phyloP scores from a whole-genome alignment of 2,888 invertebrate genomes.

The Caenorhabditis sp. region DNA sequence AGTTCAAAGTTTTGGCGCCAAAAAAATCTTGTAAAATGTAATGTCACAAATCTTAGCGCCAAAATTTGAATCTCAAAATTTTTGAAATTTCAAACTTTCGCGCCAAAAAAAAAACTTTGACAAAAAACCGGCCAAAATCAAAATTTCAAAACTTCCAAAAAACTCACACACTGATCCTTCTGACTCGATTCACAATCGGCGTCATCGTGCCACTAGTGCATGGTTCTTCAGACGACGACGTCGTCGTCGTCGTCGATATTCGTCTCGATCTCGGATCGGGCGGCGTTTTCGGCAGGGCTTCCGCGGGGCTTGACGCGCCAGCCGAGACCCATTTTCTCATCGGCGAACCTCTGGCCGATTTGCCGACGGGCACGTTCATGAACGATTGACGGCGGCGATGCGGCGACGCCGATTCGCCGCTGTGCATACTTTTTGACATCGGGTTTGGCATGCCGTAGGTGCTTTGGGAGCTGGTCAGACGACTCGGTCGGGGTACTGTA shows the following conservation, averaged over 20 bases:
- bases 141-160: too few relatives aligned
- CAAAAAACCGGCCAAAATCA: too few relatives aligned
- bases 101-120: too few relatives aligned
- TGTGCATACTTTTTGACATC: slow-evolving; percentile 17
- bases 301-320: too few relatives aligned
- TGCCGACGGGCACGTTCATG: slow-evolving; percentile 48
- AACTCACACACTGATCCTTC: slow-evolving; percentile 27
- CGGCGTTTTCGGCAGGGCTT: slow-evolving; percentile 14
- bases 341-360: slow-evolving; percentile 49
- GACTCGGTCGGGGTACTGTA: slow-evolving; percentile 23
- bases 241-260: slow-evolving; percentile 16
- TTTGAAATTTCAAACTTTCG: too few relatives aligned
- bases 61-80: too few relatives aligned
- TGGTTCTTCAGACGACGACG: slow-evolving; percentile 14
- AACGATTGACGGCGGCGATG: slow-evolving; percentile 6
- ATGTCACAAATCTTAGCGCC: too few relatives aligned
- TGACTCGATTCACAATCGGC: slow-evolving; percentile 28
- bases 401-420: slow-evolving; percentile 4
- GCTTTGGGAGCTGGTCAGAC: slow-evolving; percentile 25
- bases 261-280: slow-evolving; percentile 10
- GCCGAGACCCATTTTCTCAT: slow-evolving; percentile 55
- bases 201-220: slow-evolving; percentile 18
- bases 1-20: too few relatives aligned
- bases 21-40: too few relatives aligned
- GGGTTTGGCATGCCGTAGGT: slow-evolving; percentile 11